A percentile compares a stretch with the other conserved stretches of the same genome.
phyloP scores from a whole-genome alignment of 2,888 invertebrate species.

The Conops quadrifasciatus region DNA sequence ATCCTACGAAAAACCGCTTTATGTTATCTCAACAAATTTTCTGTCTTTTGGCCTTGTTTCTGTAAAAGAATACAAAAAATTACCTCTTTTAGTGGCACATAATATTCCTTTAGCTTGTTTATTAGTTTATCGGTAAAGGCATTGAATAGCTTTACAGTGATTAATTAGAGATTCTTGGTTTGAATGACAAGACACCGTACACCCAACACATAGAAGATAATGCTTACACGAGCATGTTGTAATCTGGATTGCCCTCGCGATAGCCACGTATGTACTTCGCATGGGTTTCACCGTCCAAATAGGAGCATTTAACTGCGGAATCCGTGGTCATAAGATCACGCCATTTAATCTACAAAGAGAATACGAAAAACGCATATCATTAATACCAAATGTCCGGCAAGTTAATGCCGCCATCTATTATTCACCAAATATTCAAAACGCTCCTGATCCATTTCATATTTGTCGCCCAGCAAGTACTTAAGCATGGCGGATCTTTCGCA shows the following conservation, averaged over 20 bases:
- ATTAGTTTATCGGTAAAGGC: constrained; percentile 17
- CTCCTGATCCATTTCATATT: constrained; percentile 72
- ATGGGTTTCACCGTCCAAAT: constrained; percentile 75
- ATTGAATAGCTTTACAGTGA: constrained; percentile 17
- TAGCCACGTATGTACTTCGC: constrained; percentile 75
- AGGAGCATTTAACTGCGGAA: constrained; percentile 74
- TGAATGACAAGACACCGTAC: constrained; percentile 15
- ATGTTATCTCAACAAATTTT: constrained; percentile 44
- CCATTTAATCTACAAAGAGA: constrained; percentile 71
- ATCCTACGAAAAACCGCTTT: background rate
- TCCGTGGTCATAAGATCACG: constrained; percentile 75
- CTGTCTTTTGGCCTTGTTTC: constrained; percentile 48
- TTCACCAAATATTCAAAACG: constrained; percentile 73
- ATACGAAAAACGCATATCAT: background rate
- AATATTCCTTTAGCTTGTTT: constrained; percentile 13
- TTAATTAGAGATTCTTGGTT: constrained; percentile 7
- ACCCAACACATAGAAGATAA: constrained; percentile 31
- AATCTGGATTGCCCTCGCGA: constrained; percentile 74
- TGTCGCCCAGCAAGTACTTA: constrained; percentile 68
- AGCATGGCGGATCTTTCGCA: constrained; percentile 71
- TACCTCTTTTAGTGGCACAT: constrained; percentile 16
- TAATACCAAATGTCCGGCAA: background rate
- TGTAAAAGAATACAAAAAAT: constrained; percentile 43
- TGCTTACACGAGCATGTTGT: constrained; percentile 70
- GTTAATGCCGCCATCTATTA: background rate